Base-by-base conservation (phyloP, 1,140 invertebrate genomes). In the Holotrichia oblita region DNA sequence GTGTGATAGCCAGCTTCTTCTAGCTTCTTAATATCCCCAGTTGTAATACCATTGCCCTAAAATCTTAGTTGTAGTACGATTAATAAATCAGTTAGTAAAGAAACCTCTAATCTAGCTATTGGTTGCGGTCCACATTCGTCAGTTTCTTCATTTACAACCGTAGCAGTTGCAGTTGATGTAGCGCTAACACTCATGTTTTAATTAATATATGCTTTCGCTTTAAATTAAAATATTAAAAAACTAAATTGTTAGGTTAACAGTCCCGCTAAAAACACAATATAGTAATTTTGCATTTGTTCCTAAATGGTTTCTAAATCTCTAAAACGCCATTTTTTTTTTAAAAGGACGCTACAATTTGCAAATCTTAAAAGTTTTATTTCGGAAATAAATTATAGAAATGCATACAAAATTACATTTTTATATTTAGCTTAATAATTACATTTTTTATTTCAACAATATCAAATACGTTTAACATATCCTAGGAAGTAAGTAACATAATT, bases 1-100 rank as follows among this genome's bases (percentile, higher is more conserved):
- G 99, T 99, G 83, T 97, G 92, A 84, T 93, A 98, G 12, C 98
- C 98, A 79, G 93, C 93, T 85, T 99, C 97, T 87, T 95, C 91
- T 14, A 99, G 88, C 84, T 99, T 98, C 86, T 98, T 98, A 4
- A 99, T 92, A 88, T 99, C 98, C 17, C 91, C 92, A 42, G 93
- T 90, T 83, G 93, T 94, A 22, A 99, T 97, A 17, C 97, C 97
- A 89, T 94, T 94, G n/a, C 91, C 92, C 93, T 93, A 78, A 80
- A 88, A 82, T 4, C 10, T 12, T 73, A n/a, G n/a, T n/a, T n/a
- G 2, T 9, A n/a, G 20, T 73, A 24, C 20, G 20, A 17, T 61
- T n/a, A 6, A 6, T 73, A n/a, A 0, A n/a, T 40, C 72, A 73
- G 3, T 22, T 64, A 64, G 22, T 27, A 64, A 22, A 20, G 14